Evolutionary conservation across 2,113 vertebrate genomes (phyloP).

Genomic region (Athene noctua): DNA sequence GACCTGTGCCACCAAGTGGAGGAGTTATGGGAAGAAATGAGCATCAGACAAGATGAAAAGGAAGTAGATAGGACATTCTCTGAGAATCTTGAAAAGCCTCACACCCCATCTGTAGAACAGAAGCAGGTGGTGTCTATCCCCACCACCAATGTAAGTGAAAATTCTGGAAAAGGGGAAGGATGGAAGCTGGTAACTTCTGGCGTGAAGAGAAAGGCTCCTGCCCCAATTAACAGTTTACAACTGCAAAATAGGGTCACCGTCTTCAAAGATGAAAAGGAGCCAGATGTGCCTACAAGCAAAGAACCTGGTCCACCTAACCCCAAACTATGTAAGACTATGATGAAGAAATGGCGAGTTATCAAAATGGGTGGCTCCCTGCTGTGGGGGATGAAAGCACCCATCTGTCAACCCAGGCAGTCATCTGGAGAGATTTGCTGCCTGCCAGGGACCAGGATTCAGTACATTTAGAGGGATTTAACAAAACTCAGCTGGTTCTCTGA

Average conservation of each 20-base stretch:
- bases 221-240: not conserved
- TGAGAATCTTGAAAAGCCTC: not conserved
- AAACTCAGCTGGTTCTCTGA: not conserved
- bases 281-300: not conserved
- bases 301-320: not conserved
- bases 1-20: fast-evolving
- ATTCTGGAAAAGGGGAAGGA: not conserved
- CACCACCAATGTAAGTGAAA: not conserved
- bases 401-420: not conserved
- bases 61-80: not conserved
- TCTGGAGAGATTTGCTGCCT: not conserved
- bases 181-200: not conserved
- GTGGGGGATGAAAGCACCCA: fast-evolving
- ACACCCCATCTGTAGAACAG: not conserved
- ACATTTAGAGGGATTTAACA: not conserved
- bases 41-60: not conserved
- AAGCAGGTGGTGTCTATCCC: fast-evolving
- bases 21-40: not conserved
- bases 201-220: not conserved
- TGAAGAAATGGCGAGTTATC: not conserved
- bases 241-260: not conserved
- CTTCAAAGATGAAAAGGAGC: not conserved
- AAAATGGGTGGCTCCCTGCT: not conserved
- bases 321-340: not conserved
- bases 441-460: not conserved